Evolutionary conservation across 2,113 vertebrate genomes (phyloP).

Genomic region (Copsychus sechellarum): DNA sequence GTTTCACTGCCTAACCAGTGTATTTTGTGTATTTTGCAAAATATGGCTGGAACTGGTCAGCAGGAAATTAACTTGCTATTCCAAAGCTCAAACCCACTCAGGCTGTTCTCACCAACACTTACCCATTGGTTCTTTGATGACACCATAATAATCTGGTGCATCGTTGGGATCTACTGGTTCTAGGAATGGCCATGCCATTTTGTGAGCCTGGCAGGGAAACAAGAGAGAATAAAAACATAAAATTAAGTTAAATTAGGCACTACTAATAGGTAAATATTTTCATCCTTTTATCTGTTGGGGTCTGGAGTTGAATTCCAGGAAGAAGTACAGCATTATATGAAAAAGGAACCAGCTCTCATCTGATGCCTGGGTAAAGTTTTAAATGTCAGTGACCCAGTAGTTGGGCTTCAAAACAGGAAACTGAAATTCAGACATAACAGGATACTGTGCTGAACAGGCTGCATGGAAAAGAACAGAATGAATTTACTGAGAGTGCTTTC

Average conservation of each 20-base stretch:
- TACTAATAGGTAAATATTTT: neutral
- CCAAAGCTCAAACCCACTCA: neutral
- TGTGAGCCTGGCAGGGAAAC: conserved; percentile 84
- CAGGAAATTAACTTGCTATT: neutral
- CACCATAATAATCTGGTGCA: conserved; percentile 96
- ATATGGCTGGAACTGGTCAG: neutral
- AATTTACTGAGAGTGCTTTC: neutral
- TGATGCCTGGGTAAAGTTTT: neutral
- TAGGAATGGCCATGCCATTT: conserved; percentile 98
- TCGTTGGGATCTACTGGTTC: conserved; percentile 96
- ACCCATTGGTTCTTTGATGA: conserved; percentile 99
- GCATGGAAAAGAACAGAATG: neutral
- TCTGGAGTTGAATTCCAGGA: neutral
- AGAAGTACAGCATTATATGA: neutral
- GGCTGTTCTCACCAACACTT: conserved; percentile 4
- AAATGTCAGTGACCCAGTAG: neutral
- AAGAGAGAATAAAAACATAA: neutral
- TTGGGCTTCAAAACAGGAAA: neutral
- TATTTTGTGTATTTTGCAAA: neutral
- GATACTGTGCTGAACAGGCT: neutral
- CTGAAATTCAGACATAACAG: neutral
- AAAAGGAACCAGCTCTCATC: neutral
- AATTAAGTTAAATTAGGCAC: neutral
- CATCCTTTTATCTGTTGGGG: neutral
- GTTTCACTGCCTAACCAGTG: neutral